Evolutionary conservation across 2,888 invertebrate genomes (phyloP), one percentile per base, ranked within the genome.

Genomic region (Augiades crinisus): DNA sequence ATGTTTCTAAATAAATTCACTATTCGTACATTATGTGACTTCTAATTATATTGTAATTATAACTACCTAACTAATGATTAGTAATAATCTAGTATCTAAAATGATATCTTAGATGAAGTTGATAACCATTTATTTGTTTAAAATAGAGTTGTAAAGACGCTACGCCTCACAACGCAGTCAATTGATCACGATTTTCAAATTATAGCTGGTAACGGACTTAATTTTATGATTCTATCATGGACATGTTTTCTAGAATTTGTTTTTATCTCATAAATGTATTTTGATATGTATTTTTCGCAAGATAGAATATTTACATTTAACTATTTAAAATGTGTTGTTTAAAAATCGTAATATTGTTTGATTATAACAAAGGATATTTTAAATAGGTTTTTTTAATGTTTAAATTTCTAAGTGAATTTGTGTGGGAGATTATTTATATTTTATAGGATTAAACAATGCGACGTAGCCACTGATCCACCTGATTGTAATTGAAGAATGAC

Each of bases 131-230:
- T 36, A 27, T 46, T 37, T n/a, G 17, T 37, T 27, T 13, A 4
- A 22, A 36, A 37, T 27, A 37, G 37, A 46, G 36, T 37, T 37
- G 24, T 37, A 19, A 37, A 19, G 37, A 41, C 17, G 41, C n/a
- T 22, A n/a, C 27, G 10, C 38, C 24, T 40, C 12, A 10, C 21
- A 13, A 0, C 13, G 13, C n/a, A 22, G 24, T 46, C 33, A 47
- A 47, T 47, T 24, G 47, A 14, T 40, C 47, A 47, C 47, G 47
- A 47, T 47, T 33, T 16, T 19, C 31, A 27, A 47, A 40, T 47
- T 33, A 47, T 33, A 33, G 6, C 27, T 5, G n/a, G n/a, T 40
- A 14, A 21, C 21, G 21, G 7, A 6, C 19, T 16, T 24, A 47
- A 34, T 46, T 36, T 27, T 17, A n/a, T n/a, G n/a, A n/a, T n/a